These are phyloP conservation scores for Bombus polaris DNA, from an alignment of 1,140 invertebrate species.

Conservation along the genomic window DNA sequence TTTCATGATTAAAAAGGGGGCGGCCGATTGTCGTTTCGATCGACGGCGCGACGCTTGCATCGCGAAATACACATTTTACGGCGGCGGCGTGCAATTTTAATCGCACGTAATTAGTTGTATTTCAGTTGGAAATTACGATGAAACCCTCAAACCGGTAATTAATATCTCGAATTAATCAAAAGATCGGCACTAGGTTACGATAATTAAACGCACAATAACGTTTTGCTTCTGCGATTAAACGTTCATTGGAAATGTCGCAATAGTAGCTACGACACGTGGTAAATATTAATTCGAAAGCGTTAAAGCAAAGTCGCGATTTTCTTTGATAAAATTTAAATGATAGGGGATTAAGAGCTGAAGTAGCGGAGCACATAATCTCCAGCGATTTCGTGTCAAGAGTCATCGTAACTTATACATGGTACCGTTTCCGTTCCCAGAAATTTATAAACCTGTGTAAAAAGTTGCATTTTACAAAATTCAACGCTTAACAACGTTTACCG, in stretches of 20 bases:
- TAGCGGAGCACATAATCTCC: background rate
- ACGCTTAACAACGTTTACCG: background rate
- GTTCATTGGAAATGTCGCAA: background rate
- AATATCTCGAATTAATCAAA: slow-evolving; percentile 31
- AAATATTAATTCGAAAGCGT: background rate
- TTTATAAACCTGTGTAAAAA: background rate
- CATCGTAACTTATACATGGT: background rate
- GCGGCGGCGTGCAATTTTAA: slow-evolving; percentile 17
- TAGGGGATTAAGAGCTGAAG: background rate
- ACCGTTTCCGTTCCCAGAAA: background rate
- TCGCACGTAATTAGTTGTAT: slow-evolving; percentile 30
- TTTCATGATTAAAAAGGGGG: slow-evolving; percentile 17
- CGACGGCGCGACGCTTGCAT: background rate
- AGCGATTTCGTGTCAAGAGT: background rate
- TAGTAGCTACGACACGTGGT: background rate
- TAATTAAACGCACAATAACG: slow-evolving; percentile 15
- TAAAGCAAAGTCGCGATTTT: background rate
- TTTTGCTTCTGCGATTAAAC: slow-evolving; percentile 17
- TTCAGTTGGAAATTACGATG: slow-evolving; percentile 12
- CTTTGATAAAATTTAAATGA: background rate
- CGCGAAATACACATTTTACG: background rate
- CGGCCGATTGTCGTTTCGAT: background rate
- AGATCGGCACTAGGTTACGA: background rate
- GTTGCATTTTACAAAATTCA: background rate
- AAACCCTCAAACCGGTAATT: slow-evolving; percentile 27